A percentile compares a stretch with the other conserved stretches of the same genome.
These are phyloP conservation scores for Zoanthus gigantus DNA, from an alignment of 92 coral and sea anemone species.

Conservation along the genomic window DNA sequence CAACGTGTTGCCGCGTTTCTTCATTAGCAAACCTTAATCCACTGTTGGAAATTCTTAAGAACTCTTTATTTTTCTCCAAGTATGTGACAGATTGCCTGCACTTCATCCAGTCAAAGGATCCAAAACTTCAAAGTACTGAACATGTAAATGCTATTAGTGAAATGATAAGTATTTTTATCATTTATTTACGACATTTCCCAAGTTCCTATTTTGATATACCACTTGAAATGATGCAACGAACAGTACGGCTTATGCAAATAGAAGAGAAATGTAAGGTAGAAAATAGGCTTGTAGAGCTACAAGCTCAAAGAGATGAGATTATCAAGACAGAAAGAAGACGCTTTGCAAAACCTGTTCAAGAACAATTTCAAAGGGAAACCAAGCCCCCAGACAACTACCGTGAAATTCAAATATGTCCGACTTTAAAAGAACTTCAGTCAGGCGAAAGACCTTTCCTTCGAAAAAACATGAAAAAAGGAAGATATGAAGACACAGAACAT, in stretches of 20 bases:
- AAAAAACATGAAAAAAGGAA: constrained; percentile 69
- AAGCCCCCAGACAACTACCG: constrained; percentile 83
- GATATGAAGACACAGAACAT: constrained; percentile 72
- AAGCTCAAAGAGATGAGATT: constrained; percentile 60
- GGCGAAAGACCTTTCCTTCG: constrained; percentile 76
- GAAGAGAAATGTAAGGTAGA: constrained; percentile 41
- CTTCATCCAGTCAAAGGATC: neutral
- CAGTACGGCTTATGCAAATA: constrained; percentile 28
- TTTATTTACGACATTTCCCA: constrained; percentile 65
- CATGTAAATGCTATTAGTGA: constrained; percentile 7
- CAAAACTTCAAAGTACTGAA: neutral
- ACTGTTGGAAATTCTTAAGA: constrained; percentile 9
- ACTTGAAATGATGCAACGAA: constrained; percentile 52
- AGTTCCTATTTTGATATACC: constrained; percentile 72
- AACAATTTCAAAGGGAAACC: neutral
- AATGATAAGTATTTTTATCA: constrained; percentile 47
- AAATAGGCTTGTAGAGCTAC: constrained; percentile 34
- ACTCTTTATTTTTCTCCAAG: constrained; percentile 8
- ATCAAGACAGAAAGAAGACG: constrained; percentile 57
- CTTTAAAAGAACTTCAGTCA: constrained; percentile 65
- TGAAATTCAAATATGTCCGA: constrained; percentile 75
- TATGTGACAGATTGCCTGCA: neutral
- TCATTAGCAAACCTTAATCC: constrained; percentile 3
- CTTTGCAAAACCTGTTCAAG: constrained; percentile 44
- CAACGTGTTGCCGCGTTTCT: constrained; percentile 9